Evolutionary conservation across 2,888 invertebrate genomes (phyloP), one percentile per base, ranked within the genome.

Genomic region (Hofmannophila pseudospretella): DNA sequence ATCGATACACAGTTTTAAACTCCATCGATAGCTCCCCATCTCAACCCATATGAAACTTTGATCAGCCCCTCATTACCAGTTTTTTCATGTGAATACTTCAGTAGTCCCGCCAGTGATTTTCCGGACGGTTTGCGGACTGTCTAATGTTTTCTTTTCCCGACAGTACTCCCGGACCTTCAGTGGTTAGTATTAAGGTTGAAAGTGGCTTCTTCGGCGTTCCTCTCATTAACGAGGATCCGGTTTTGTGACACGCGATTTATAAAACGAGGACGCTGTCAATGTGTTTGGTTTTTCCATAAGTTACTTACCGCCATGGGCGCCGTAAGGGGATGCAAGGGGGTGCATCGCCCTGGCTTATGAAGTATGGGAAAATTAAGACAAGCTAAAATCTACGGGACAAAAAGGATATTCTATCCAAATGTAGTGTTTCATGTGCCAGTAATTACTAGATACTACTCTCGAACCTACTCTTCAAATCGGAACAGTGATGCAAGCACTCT

Each of bases 81-180:
- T 78, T 78, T 72, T 75, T 69, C 65, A 58, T 59, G 65, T 75
- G 70, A 77, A 78, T 78, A 63, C 68, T 76, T 70, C 59, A 77
- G 62, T 53, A 73, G 66, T 46, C 48, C 51, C 44, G 59, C 58
- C 68, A 58, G 72, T 72, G 75, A 74, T 77, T 75, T 73, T 62
- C 57, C 55, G 34, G 34, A 34, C 28, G 28, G 7, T 20, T 26
- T 34, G 28, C 33, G 25, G 25, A 26, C 33, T 33, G 26, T 33
- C 9, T 25, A 26, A 26, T 3, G n/a, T 33, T 32, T 32, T 32
- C 32, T 22, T 32, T 3, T 12, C 20, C n/a, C 8, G 4, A 20
- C 32, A 11, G 20, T 3, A 32, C 7, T n/a, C 7, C 7, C 8
- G 11, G 2, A 7, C 8, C 8, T 5, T 22, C 12, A 22, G 3